phyloP scores from a whole-genome alignment of 2,888 invertebrate species.

The Pyrrhosoma nymphula region DNA sequence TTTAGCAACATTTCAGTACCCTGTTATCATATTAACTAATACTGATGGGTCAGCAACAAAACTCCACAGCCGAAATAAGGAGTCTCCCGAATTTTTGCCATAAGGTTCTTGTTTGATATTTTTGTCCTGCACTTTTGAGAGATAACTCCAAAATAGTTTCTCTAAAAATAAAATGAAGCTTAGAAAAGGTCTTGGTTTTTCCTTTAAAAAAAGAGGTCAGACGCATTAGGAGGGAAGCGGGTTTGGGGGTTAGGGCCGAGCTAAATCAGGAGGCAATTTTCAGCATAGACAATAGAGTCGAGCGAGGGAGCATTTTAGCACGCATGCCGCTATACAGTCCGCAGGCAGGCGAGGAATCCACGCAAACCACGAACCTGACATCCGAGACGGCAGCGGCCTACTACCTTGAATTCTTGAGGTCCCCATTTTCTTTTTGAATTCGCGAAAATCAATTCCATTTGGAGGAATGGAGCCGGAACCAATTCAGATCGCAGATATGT shows the following conservation, averaged over 20 bases:
- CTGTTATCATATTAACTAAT: too few relatives aligned
- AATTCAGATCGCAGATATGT: too few relatives aligned
- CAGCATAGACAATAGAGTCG: conserved; percentile 1
- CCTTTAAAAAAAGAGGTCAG: neutral
- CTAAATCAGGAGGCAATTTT: neutral
- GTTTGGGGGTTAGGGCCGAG: neutral
- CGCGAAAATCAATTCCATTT: neutral
- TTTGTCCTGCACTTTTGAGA: too few relatives aligned
- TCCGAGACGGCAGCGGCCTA: neutral
- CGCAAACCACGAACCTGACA: neutral
- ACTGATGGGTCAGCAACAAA: too few relatives aligned
- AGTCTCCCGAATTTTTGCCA: too few relatives aligned
- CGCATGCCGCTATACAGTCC: neutral
- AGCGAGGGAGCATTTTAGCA: neutral
- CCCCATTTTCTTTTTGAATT: neutral
- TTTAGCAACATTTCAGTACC: too few relatives aligned
- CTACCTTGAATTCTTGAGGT: neutral
- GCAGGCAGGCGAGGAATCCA: neutral
- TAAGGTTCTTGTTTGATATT: too few relatives aligned
- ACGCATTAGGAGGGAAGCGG: neutral
- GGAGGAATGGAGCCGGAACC: neutral
- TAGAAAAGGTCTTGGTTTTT: neutral
- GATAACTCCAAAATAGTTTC: neutral
- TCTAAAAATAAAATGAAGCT: neutral
- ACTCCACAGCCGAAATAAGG: too few relatives aligned